Conservation (phyloP, 2,888 invertebrate genomes). For the Camponotus fellah region DNA sequence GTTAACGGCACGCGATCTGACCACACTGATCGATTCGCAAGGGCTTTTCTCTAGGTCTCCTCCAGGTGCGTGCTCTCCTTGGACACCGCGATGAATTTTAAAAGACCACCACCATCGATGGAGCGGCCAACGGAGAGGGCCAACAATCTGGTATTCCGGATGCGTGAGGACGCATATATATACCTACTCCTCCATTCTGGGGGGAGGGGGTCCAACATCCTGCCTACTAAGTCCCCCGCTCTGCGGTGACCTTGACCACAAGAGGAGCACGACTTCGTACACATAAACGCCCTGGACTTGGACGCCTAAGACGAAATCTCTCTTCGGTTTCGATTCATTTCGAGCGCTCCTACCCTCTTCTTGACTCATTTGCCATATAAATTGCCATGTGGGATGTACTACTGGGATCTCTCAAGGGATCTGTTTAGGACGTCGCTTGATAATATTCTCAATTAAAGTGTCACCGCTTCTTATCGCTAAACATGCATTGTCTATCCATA, state of each 20-base stretch:
- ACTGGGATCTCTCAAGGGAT: neutral
- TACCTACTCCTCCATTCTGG: conserved; percentile 77
- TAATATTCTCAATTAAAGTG: neutral
- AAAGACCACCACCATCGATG: conserved; percentile 67
- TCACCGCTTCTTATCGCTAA: neutral
- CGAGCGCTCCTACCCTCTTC: neutral
- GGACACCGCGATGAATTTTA: conserved; percentile 68
- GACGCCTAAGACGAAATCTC: conserved; percentile 34
- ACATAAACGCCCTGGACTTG: conserved; percentile 46
- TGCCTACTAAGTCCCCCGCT: conserved; percentile 67
- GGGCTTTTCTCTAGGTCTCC: conserved; percentile 20
- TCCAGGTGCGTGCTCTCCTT: conserved; percentile 33
- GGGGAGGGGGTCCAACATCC: conserved; percentile 76
- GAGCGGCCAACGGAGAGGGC: conserved; percentile 77
- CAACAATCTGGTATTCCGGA: conserved; percentile 84
- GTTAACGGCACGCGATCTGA: conserved; percentile 52
- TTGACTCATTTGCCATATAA: neutral
- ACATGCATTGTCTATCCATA: neutral
- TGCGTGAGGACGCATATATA: conserved; percentile 85
- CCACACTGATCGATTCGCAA: conserved; percentile 55
- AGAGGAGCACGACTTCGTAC: conserved; percentile 50
- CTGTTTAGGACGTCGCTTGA: neutral
- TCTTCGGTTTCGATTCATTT: neutral
- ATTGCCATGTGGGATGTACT: neutral
- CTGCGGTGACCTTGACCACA: conserved; percentile 72